Percentiles rank a stretch among this genome's conserved stretches.
Conservation (phyloP, 2,797 vertebrate genomes). For the Lycodopsis pacificus region DNA sequence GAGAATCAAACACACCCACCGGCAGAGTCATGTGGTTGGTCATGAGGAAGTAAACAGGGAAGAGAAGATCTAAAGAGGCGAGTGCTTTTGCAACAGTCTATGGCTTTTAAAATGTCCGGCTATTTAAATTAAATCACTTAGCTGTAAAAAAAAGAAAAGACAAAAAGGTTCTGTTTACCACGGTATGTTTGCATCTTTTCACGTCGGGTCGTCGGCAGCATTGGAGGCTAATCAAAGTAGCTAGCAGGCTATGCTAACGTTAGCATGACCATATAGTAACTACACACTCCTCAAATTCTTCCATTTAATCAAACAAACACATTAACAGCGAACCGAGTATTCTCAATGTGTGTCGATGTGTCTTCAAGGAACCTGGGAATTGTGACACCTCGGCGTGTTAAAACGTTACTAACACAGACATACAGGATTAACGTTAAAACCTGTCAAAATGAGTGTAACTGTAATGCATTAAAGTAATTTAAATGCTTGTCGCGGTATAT, state of each 20-base stretch:
- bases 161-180: neutral
- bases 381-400: fast-evolving
- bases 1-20: conserved; percentile 56
- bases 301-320: neutral
- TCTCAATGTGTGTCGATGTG: fast-evolving
- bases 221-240: neutral
- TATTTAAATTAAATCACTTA: neutral
- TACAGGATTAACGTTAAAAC: too few species aligned
- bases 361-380: neutral
- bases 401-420: neutral
- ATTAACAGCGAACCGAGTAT: neutral
- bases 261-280: conserved; percentile 22
- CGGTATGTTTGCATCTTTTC: neutral
- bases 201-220: neutral
- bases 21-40: conserved; percentile 73
- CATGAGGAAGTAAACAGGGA: conserved; percentile 82
- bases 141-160: neutral
- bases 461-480: too few species aligned
- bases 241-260: conserved; percentile 53
- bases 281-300: neutral
- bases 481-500: neutral
- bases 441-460: neutral
- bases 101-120: neutral
- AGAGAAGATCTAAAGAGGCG: conserved; percentile 31
- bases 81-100: neutral